Evolutionary conservation across 2,888 invertebrate species (phyloP), one percentile per base, ranked within the genome.

Genomic region (Polylopha cassiicola): DNA sequence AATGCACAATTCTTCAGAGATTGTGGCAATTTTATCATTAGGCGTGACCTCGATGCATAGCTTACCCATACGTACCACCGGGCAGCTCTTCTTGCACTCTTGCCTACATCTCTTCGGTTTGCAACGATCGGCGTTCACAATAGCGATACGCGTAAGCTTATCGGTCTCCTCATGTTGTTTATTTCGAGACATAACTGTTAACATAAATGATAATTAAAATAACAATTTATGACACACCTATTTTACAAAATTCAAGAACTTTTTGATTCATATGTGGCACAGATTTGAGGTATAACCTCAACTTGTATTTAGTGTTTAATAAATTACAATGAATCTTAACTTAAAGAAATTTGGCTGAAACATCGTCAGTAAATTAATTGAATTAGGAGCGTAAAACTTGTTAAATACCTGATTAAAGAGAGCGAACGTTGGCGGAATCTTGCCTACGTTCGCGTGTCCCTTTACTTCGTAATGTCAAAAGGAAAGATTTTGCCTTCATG

Each of bases 31-130:
- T 86, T 99, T 99, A 63, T 95, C 97, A 61, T 95, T 95, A 6
- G 98, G 93, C 26, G 92, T 91, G 23, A 99, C 99, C 88, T 99
- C 98, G 64, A 99, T 99, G 76, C 99, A 99, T 22, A 99, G 89
- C 80, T 99, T 99, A 68, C 99, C 99, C 97, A 98, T 98, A 54
- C 99, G 91, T 45, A 98, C 98, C 39, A 99, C 99, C 1, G 99
- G 99, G 78, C 99, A 99, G 36, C 96, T 95, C 67, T 97, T 95
- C 73, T 99, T 99, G 86, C 99, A 99, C 68, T 99, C 98, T 77
- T 99, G 98, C 39, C 98, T 91, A 86, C 99, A 99, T 88, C 98
- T 89, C 82, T 99, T 99, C 1, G 99, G 99, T 77, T 99, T 99
- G 82, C 99, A 99, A 68, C 97, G 96, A 86, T 99, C 99, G 53